These are phyloP conservation scores for Chaenodraco wilsoni DNA, from an alignment of 2,797 vertebrate species.

Conservation along the genomic window DNA sequence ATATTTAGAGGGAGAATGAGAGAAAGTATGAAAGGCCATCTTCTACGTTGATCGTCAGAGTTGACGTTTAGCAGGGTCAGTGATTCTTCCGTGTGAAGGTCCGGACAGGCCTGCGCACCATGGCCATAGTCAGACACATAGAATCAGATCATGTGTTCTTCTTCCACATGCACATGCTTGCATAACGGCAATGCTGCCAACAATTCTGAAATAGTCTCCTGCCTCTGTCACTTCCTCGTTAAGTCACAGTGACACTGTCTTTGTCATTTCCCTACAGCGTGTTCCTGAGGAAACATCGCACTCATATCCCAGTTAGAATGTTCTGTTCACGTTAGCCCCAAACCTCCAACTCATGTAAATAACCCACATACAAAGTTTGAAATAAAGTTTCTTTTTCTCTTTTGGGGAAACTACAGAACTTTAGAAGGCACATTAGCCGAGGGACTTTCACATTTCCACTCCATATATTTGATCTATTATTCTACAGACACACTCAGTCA, in stretches of 20 bases:
- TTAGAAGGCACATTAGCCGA: slow-evolving; percentile 1
- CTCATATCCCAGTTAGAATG: slow-evolving; percentile 37
- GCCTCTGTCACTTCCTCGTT: slow-evolving; percentile 34
- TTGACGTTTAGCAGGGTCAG: neutral
- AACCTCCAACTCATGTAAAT: slow-evolving; percentile 21
- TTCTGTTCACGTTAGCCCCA: slow-evolving; percentile 15
- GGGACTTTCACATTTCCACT: neutral
- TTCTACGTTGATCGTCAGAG: slow-evolving; percentile 18
- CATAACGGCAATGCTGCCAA: slow-evolving; percentile 4
- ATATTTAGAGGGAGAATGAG: slow-evolving; percentile 7
- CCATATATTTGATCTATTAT: slow-evolving; percentile 8
- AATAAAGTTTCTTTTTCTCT: neutral
- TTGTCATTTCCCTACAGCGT: slow-evolving; percentile 48
- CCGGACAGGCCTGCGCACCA: neutral
- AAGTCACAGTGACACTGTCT: slow-evolving; percentile 52
- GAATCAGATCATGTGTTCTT: slow-evolving; percentile 2
- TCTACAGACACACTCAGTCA: neutral
- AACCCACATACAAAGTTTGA: neutral
- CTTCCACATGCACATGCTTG: slow-evolving; percentile 20
- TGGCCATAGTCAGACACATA: slow-evolving; percentile 3
- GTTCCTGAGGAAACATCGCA: slow-evolving; percentile 36
- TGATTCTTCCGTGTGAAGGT: slow-evolving; percentile 1
- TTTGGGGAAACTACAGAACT: neutral
- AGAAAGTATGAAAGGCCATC: slow-evolving; percentile 12
- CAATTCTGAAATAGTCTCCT: slow-evolving; percentile 28